Conservation (phyloP, 1,140 invertebrate genomes). For the Drosophila suzukii region DNA sequence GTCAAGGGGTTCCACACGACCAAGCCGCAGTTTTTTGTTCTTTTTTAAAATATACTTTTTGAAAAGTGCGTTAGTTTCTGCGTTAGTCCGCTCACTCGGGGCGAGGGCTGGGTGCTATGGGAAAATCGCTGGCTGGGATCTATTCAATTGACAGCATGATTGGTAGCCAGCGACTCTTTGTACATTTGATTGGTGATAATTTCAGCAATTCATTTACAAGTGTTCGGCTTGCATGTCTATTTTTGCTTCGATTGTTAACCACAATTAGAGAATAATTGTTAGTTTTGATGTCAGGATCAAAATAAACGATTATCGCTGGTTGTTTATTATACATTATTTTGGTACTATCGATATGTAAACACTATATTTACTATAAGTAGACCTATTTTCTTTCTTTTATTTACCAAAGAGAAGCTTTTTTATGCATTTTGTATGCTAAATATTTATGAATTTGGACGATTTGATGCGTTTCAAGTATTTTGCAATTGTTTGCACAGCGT, state of each 20-base stretch:
- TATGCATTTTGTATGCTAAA: too few relatives aligned
- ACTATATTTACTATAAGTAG: neutral
- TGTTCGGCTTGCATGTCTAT: constrained; percentile 23
- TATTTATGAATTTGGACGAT: too few relatives aligned
- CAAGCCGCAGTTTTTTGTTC: constrained; percentile 35
- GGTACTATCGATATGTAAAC: neutral
- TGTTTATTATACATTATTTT: too few relatives aligned
- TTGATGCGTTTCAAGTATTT: too few relatives aligned
- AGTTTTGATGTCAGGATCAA: neutral
- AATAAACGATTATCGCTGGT: neutral
- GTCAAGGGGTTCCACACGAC: constrained; percentile 81
- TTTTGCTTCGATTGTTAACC: constrained; percentile 10
- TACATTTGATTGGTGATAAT: constrained; percentile 35
- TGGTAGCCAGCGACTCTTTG: constrained; percentile 1
- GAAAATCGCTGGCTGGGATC: constrained; percentile 22
- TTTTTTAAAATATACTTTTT: constrained; percentile 15
- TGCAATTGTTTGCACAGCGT: too few relatives aligned
- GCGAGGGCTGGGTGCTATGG: constrained; percentile 24
- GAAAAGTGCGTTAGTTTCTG: constrained; percentile 82
- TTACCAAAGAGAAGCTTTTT: too few relatives aligned
- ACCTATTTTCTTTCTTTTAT: too few relatives aligned
- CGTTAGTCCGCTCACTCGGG: constrained; percentile 64
- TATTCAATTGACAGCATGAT: constrained; percentile 34
- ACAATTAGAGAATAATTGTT: constrained; percentile 14
- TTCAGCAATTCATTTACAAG: constrained; percentile 13